Conservation (phyloP, 2,113 vertebrate species). For the Aepyceros melampus region DNA sequence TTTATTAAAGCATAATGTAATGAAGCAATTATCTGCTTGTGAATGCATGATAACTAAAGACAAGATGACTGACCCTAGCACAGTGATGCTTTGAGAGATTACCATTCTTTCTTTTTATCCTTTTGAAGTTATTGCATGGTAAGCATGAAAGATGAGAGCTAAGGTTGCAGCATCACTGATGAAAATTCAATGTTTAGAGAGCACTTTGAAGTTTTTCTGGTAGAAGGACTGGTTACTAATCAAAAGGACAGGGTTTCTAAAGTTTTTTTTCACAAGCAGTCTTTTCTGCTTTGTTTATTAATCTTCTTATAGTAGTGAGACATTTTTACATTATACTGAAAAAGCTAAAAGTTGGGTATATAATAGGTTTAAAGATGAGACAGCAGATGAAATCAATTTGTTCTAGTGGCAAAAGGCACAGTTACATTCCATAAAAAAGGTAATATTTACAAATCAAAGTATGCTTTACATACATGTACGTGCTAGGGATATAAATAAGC, state of each 20-base stretch:
- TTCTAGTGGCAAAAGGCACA: not conserved
- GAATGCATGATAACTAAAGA: constrained; percentile 62
- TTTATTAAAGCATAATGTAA: constrained; percentile 78
- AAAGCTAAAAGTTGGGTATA: constrained; percentile 40
- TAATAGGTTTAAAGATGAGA: not conserved
- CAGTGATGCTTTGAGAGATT: constrained; percentile 66
- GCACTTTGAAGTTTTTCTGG: constrained; percentile 79
- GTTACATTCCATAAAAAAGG: not conserved
- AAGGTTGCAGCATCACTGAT: constrained; percentile 76
- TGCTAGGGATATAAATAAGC: not conserved
- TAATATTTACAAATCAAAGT: not conserved
- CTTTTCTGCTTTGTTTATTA: constrained; percentile 73
- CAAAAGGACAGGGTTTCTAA: constrained; percentile 58
- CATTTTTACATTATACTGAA: not conserved
- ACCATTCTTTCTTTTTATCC: constrained; percentile 69
- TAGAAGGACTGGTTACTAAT: constrained; percentile 74
- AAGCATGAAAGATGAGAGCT: constrained; percentile 78
- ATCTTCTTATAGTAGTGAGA: constrained; percentile 57
- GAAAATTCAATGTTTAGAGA: constrained; percentile 81
- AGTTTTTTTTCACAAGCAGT: constrained; percentile 63
- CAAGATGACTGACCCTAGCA: constrained; percentile 55
- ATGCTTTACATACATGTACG: not conserved
- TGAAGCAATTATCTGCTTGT: constrained; percentile 74
- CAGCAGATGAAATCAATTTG: constrained; percentile 24
- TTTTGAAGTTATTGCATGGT: constrained; percentile 80